Base-by-base conservation (phyloP, 2,113 vertebrate genomes). In the Eulemur macaco region DNA sequence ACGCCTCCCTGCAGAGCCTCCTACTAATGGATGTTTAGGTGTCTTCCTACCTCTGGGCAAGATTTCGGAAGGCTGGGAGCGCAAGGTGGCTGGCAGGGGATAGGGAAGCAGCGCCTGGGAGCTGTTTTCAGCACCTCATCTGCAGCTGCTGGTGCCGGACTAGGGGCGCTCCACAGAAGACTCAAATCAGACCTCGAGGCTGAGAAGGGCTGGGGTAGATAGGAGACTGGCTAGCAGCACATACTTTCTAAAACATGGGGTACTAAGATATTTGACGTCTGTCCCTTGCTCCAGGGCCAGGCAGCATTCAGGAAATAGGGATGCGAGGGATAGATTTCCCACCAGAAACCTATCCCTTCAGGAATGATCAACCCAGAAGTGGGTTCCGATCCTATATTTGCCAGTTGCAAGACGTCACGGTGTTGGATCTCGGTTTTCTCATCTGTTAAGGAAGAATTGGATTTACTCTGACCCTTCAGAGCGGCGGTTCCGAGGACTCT, bases 121-220 rank as follows among this genome's bases (percentile, higher is more conserved):
- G 21, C 68, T 94, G 84, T 90, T 93, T 94, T 90, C 84, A 95
- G 80, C 89, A 86, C 78, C 23, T 47, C 2, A 0, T 6, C 76
- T 50, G 50, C 21, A 0, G 4, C 20, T 12, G 60, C 60, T 5
- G 3, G 20, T 8, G 12, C 42, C 8, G 60, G 58, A 20, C 63
- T 60, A 47, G n/a, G 45, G 23, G 31, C 0, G 1, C 18, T 34
- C 9, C 45, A 12, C 5, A 1, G 12, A 89, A 1, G 10, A 54
- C 52, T 81, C 34, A 39, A 56, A 78, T 21, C 60, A 13, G 29
- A 54, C 27, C 63, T n/a, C 34, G 58, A 85, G 52, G 56, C 14
- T 52, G 21, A n/a, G 27, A 21, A 11, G 14, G 45, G 18, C 5
- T 71, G 4, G 60, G 39, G 54, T 15, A 50, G 37, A 37, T 45